Base-by-base conservation (phyloP, 2,797 vertebrate species). In the Nannoperca australis region DNA sequence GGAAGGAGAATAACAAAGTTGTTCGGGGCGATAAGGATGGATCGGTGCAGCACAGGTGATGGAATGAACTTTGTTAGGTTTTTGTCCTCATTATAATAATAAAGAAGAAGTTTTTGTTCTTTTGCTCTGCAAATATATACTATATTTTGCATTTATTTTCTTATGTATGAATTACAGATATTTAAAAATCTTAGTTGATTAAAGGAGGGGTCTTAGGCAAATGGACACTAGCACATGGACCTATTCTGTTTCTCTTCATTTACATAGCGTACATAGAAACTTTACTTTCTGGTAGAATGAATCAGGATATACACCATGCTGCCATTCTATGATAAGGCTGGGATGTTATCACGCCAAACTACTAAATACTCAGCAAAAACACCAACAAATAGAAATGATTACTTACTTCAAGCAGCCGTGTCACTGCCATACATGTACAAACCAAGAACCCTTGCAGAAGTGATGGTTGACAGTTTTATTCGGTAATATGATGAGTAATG, bases 101-200 rank as follows among this genome's bases (percentile, higher is more conserved):
- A 56, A 82, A 61, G 78, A 84, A 76, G 5, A 71, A 60, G 20
- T 10, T 54, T 76, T 51, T 66, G 24, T 27, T 74, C 58, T 56
- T 65, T 47, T 63, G 27, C 18, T 76, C 18, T 75, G 13, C 45
- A 78, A 42, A 82, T 78, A 9, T 55, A 22, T 71, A 81, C 77
- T 85, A 84, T 85, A 78, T 91, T 90, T 66, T 12, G 44, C 30
- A 56, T 69, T n/a, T 51, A 78, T 75, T 88, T 81, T 84, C 58
- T 56, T 65, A 59, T 61, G 17, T 76, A 15, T 77, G 18, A 61
- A 54, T 5, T 64, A 69, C 27, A 72, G 62, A 49, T 86, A 70
- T 84, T 62, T 80, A 70, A 76, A 36, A 73, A 36, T 40, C 36
- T 49, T 9, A 55, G 34, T 13, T 40, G n/a, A 51, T 50, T 18